These are phyloP conservation scores for Agrotis clavis DNA, from an alignment of 2,888 invertebrate species.

Conservation along the genomic window DNA sequence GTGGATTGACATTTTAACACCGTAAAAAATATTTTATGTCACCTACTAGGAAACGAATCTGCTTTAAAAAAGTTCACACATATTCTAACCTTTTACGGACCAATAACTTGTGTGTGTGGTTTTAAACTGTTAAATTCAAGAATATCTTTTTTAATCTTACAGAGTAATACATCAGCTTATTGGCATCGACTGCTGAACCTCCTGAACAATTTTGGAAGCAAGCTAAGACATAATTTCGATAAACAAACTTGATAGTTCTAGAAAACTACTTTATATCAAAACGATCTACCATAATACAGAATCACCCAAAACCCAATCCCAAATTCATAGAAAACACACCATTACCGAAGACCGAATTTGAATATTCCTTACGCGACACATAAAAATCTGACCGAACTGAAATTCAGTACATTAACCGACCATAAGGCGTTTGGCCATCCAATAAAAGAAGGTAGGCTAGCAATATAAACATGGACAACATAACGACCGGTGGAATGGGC, in stretches of 20 bases:
- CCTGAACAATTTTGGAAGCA: neutral
- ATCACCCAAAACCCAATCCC: constrained; percentile 4
- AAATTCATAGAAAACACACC: constrained; percentile 47
- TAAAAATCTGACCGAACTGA: constrained; percentile 58
- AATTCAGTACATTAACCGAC: constrained; percentile 61
- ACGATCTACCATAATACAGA: neutral
- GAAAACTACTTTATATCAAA: neutral
- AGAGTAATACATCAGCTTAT: no score
- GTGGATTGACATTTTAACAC: no score
- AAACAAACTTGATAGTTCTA: no score
- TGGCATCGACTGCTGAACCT: no score
- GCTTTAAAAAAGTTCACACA: no score
- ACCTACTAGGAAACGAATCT: neutral
- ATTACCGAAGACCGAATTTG: constrained; percentile 23
- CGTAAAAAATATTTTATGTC: no score
- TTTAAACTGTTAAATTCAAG: no score
- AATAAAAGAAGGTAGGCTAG: constrained; percentile 76
- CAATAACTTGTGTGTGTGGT: no score
- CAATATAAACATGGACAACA: constrained; percentile 86
- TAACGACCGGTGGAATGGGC: constrained; percentile 84
- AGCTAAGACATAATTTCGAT: neutral
- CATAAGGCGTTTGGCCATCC: constrained; percentile 58
- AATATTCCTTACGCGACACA: constrained; percentile 33
- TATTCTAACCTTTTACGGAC: no score
- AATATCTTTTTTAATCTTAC: no score